phyloP scores from a whole-genome alignment of 1,140 invertebrate species.

The Bradysia coprophila region DNA sequence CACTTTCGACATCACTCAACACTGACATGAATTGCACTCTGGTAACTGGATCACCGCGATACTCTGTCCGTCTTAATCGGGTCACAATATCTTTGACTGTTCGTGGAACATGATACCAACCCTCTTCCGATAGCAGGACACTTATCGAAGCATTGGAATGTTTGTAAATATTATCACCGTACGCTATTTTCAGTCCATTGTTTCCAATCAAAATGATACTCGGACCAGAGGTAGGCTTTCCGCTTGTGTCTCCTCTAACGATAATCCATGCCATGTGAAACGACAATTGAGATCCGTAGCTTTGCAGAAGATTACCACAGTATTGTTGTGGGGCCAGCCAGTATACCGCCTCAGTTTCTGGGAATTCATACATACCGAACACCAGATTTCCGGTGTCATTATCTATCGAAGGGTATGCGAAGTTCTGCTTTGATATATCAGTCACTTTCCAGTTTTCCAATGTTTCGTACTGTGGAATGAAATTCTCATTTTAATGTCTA shows the following conservation, averaged over 20 bases:
- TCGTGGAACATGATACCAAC: constrained; percentile 53
- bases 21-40: constrained; percentile 67
- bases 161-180: constrained; percentile 32
- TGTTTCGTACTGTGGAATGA: constrained; percentile 30
- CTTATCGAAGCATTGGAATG: constrained; percentile 29
- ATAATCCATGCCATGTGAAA: constrained; percentile 66
- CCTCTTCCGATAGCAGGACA: constrained; percentile 42
- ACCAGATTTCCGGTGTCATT: constrained; percentile 32
- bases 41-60: constrained; percentile 40
- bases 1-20: constrained; percentile 54
- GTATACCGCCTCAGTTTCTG: constrained; percentile 59
- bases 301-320: constrained; percentile 51
- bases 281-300: constrained; percentile 67
- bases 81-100: constrained; percentile 38
- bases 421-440: constrained; percentile 33
- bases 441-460: constrained; percentile 41
- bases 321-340: constrained; percentile 71
- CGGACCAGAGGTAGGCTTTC: constrained; percentile 60
- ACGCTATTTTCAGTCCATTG: constrained; percentile 54
- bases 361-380: constrained; percentile 43
- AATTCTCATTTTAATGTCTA: too few relatives aligned
- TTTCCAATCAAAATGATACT: constrained; percentile 67
- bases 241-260: constrained; percentile 73
- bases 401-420: constrained; percentile 29
- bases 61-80: constrained; percentile 32